A percentile compares a stretch with the other conserved stretches of the same genome.
These are phyloP conservation scores for Euura lappo DNA, from an alignment of 1,140 invertebrate genomes.

Conservation along the genomic window DNA sequence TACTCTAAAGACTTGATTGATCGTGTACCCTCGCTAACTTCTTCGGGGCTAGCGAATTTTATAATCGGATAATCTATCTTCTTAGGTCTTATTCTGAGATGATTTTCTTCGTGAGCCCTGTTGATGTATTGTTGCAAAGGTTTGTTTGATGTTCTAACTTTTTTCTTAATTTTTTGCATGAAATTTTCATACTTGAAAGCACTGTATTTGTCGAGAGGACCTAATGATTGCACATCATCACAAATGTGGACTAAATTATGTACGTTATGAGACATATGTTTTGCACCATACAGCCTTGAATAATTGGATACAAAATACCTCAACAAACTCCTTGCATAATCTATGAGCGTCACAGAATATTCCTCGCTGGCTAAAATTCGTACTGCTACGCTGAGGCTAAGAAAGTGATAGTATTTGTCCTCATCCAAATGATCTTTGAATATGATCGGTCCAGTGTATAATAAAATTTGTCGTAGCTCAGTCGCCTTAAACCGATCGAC, in stretches of 20 bases:
- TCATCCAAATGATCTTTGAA: slow-evolving; percentile 29
- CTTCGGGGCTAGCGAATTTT: not conserved
- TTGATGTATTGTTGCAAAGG: slow-evolving; percentile 1
- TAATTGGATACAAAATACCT: no score
- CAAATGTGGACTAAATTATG: no score
- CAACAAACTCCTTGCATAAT: no score
- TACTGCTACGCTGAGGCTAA: no score
- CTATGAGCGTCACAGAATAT: no score
- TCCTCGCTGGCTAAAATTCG: no score
- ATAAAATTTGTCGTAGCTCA: slow-evolving; percentile 49
- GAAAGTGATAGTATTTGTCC: no score
- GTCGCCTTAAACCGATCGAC: slow-evolving; percentile 52
- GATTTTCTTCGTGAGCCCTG: not conserved
- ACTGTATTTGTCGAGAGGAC: not conserved
- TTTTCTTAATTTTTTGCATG: no score
- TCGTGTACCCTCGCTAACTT: not conserved
- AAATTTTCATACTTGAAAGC: no score
- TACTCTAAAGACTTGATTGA: not conserved
- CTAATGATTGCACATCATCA: no score
- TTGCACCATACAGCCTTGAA: no score
- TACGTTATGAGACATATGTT: no score
- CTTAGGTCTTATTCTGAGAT: not conserved
- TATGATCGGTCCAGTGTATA: slow-evolving; percentile 49
- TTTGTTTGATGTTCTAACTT: not conserved
- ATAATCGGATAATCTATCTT: not conserved